Conservation (phyloP, 2,888 invertebrate species). For the Siphlonurus alternatus region DNA sequence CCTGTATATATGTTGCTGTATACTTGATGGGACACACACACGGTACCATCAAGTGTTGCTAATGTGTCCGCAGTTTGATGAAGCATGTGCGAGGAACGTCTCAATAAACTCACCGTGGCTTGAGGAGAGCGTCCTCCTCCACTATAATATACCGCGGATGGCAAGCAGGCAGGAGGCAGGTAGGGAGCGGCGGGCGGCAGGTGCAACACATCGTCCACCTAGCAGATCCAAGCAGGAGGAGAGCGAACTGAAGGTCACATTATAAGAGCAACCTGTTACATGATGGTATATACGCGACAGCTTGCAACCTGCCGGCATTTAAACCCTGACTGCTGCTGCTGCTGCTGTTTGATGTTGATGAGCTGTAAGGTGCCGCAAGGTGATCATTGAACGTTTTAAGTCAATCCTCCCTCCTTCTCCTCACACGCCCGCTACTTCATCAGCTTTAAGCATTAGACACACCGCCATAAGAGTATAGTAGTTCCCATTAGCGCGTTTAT, state of each 20-base stretch:
- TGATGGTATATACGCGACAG: background rate
- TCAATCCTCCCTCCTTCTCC: background rate
- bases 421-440: background rate
- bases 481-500: background rate
- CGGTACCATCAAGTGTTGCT: too few relatives aligned
- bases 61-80: too few relatives aligned
- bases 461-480: background rate
- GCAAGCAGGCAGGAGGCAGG: too few relatives aligned
- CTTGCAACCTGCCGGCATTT: conserved; percentile 4
- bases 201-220: background rate
- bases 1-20: too few relatives aligned
- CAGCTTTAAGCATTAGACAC: background rate
- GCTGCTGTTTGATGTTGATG: background rate
- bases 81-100: too few relatives aligned
- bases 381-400: background rate
- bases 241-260: background rate
- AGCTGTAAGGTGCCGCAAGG: background rate
- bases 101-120: background rate
- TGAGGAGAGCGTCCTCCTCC: background rate
- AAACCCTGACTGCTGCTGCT: background rate
- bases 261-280: conserved; percentile 1
- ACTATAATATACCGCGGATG: too few relatives aligned
- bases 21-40: too few relatives aligned
- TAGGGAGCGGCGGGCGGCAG: background rate
- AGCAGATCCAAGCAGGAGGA: background rate